These are phyloP conservation scores for Mythimna ferrago DNA, from an alignment of 2,888 invertebrate species.

Conservation along the genomic window DNA sequence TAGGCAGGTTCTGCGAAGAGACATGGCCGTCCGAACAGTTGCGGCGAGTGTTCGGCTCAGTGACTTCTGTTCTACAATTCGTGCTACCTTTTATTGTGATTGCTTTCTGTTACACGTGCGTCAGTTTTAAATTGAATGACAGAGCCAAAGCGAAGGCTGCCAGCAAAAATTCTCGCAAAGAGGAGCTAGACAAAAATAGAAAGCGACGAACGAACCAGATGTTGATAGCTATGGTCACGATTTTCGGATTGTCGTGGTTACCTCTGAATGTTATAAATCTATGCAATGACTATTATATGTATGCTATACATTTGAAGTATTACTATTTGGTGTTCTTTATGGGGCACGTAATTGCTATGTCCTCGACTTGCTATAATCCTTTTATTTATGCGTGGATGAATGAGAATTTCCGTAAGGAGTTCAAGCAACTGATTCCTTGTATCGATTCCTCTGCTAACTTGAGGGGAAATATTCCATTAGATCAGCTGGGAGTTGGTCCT, in stretches of 20 bases:
- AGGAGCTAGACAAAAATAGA: slow-evolving; percentile 97
- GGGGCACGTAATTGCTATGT: slow-evolving; percentile 98
- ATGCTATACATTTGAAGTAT: slow-evolving; percentile 94
- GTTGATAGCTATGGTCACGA: slow-evolving; percentile 99
- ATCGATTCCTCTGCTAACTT: slow-evolving; percentile 89
- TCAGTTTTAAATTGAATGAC: slow-evolving; percentile 96
- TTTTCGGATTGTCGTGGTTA: slow-evolving; percentile 99
- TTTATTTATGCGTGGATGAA: slow-evolving; percentile 99
- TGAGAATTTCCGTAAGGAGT: slow-evolving; percentile 98
- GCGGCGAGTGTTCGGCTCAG: slow-evolving; percentile 95
- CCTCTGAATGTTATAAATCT: slow-evolving; percentile 97
- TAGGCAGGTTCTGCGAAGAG: slow-evolving; percentile 94
- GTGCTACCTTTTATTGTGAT: slow-evolving; percentile 98
- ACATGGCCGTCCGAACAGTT: slow-evolving; percentile 97
- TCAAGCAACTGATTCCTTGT: slow-evolving; percentile 94
- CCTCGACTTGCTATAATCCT: slow-evolving; percentile 98
- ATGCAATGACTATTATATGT: slow-evolving; percentile 94
- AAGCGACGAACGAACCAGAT: slow-evolving; percentile 98
- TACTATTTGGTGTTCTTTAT: slow-evolving; percentile 97
- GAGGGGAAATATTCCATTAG: slow-evolving; percentile 84
- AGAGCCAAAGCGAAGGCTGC: slow-evolving; percentile 96
- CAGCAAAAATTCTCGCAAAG: slow-evolving; percentile 95
- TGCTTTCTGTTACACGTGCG: slow-evolving; percentile 97
- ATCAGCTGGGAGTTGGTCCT: slow-evolving; percentile 90
- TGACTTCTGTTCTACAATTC: slow-evolving; percentile 97